Conservation (phyloP, 2,113 vertebrate species). For the Puntigrus tetrazona region DNA sequence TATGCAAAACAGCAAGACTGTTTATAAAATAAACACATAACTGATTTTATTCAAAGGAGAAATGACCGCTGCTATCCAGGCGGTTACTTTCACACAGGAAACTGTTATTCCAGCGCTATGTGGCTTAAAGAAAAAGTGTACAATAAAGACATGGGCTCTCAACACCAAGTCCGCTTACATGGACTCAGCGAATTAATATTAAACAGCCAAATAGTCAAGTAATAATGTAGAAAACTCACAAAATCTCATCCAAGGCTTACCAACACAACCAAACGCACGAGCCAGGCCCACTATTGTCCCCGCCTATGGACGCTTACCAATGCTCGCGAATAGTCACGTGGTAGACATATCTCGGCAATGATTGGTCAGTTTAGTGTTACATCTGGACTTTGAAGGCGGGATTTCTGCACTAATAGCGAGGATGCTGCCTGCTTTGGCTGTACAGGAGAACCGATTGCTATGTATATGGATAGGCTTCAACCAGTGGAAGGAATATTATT, state of each 20-base stretch:
- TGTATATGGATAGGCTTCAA: slow-evolving; percentile 9
- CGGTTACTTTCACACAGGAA: slow-evolving; percentile 66
- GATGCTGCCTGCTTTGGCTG: slow-evolving; percentile 39
- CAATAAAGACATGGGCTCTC: slow-evolving; percentile 20
- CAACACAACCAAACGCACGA: slow-evolving; percentile 67
- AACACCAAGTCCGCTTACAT: slow-evolving; percentile 9
- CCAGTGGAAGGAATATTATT: background rate
- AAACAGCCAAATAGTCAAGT: background rate
- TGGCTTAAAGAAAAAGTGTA: slow-evolving; percentile 26
- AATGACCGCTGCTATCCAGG: slow-evolving; percentile 73
- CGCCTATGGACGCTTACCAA: slow-evolving; percentile 57
- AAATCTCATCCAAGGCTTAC: slow-evolving; percentile 68
- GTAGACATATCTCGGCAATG: background rate
- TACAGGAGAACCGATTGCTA: background rate
- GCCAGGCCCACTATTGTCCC: slow-evolving; percentile 65
- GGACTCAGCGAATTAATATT: slow-evolving; percentile 1
- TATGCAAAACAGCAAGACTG: background rate
- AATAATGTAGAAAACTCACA: slow-evolving; percentile 66
- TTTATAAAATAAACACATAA: background rate
- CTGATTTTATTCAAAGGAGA: slow-evolving; percentile 53
- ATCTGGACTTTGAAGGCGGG: slow-evolving; percentile 51
- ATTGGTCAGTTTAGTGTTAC: slow-evolving; percentile 61
- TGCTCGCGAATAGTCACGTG: background rate
- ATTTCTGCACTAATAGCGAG: slow-evolving; percentile 48
- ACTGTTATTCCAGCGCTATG: slow-evolving; percentile 12